These are phyloP conservation scores for Pentalonia nigronervosa DNA, from an alignment of 1,140 invertebrate species.

Conservation along the genomic window DNA sequence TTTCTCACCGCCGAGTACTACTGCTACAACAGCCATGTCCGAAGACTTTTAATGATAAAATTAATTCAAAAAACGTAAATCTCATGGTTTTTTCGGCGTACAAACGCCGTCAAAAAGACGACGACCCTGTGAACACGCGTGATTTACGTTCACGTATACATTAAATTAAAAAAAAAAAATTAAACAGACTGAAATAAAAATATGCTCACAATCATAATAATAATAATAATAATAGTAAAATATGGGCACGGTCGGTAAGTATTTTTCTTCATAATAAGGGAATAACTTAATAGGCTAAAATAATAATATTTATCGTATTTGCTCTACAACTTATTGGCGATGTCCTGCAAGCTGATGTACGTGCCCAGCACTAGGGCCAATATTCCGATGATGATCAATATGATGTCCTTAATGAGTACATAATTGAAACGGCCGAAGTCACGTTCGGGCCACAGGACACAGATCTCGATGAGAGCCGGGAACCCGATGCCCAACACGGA, in stretches of 20 bases:
- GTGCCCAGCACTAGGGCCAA: constrained; percentile 76
- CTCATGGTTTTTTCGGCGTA: neutral
- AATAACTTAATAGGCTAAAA: constrained; percentile 17
- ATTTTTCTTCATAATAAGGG: neutral
- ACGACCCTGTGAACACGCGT: constrained; percentile 31
- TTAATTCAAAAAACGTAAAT: neutral
- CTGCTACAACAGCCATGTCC: neutral
- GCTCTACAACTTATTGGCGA: constrained; percentile 64
- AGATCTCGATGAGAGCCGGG: constrained; percentile 81
- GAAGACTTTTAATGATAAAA: neutral
- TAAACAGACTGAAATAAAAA: neutral
- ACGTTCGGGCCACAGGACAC: constrained; percentile 68
- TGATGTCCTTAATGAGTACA: constrained; percentile 72
- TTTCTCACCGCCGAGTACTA: neutral
- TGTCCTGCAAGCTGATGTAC: constrained; percentile 72
- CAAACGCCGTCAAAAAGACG: neutral
- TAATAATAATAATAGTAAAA: neutral
- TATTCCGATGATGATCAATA: constrained; percentile 74
- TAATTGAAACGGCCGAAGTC: constrained; percentile 65
- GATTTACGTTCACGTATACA: neutral
- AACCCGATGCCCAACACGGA: constrained; percentile 83
- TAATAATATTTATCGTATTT: neutral
- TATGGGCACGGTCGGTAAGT: neutral
- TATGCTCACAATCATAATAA: neutral
- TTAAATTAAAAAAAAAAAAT: constrained; percentile 1